Evolutionary conservation across 2,797 vertebrate genomes (phyloP).

Genomic region (Pitangus sulphuratus): DNA sequence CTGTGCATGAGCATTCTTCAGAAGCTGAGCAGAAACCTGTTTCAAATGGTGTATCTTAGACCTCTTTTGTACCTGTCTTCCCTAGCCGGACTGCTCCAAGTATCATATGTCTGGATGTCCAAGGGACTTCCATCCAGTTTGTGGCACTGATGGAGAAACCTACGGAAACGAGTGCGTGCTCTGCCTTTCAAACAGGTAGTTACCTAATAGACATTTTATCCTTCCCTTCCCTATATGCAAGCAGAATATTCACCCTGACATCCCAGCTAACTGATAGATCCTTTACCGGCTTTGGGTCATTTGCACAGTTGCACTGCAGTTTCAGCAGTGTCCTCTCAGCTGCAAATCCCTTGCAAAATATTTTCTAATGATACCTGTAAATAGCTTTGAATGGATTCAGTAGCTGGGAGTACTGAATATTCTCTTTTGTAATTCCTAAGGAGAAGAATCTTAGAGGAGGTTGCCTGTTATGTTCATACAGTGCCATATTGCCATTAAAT

Average conservation of each 20-base stretch:
- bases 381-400: rapidly evolving
- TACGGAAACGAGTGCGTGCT: constrained; percentile 51
- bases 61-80: neutral
- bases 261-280: neutral
- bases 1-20: rapidly evolving
- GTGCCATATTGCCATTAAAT: neutral
- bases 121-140: constrained; percentile 25
- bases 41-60: neutral
- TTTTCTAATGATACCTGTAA: neutral
- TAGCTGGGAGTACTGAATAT: neutral
- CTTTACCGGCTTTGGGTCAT: neutral
- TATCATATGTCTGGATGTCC: neutral
- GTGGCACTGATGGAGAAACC: constrained; percentile 51
- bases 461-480: neutral
- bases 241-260: neutral
- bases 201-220: too few species aligned
- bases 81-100: neutral
- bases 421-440: neutral
- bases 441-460: neutral
- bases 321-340: neutral
- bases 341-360: neutral
- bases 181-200: constrained; percentile 60
- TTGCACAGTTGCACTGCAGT: neutral
- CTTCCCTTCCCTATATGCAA: neutral
- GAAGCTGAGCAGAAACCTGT: neutral